Conservation (phyloP, 2,113 vertebrate species). For the Cyanistes caeruleus region DNA sequence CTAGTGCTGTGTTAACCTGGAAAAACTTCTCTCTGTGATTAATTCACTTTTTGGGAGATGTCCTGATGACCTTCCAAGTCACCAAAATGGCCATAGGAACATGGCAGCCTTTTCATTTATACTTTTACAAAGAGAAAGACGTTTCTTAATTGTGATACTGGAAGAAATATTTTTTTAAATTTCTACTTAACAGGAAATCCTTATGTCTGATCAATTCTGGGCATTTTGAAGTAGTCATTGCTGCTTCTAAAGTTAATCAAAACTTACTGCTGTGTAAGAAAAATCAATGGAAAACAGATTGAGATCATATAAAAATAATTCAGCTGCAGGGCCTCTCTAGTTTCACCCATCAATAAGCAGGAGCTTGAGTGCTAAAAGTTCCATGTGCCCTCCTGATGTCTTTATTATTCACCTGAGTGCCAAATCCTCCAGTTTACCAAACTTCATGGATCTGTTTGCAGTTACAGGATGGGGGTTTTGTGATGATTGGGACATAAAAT, state of each 20-base stretch:
- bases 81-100: neutral
- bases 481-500: neutral
- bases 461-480: neutral
- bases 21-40: neutral
- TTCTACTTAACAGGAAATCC: constrained; percentile 75
- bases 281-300: constrained; percentile 59
- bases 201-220: constrained; percentile 64
- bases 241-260: constrained; percentile 63
- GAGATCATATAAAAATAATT: constrained; percentile 18
- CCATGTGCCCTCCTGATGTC: neutral
- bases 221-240: constrained; percentile 55
- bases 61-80: neutral
- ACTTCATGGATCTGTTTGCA: neutral
- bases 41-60: neutral
- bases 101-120: neutral
- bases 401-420: neutral
- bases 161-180: constrained; percentile 73
- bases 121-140: neutral
- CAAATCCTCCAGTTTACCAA: neutral
- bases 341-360: neutral
- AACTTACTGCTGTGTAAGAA: constrained; percentile 47
- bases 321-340: neutral
- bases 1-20: neutral
- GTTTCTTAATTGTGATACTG: constrained; percentile 56
- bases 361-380: neutral